These are phyloP conservation scores for Deilephila porcellus DNA, from an alignment of 2,888 invertebrate genomes.

Conservation along the genomic window DNA sequence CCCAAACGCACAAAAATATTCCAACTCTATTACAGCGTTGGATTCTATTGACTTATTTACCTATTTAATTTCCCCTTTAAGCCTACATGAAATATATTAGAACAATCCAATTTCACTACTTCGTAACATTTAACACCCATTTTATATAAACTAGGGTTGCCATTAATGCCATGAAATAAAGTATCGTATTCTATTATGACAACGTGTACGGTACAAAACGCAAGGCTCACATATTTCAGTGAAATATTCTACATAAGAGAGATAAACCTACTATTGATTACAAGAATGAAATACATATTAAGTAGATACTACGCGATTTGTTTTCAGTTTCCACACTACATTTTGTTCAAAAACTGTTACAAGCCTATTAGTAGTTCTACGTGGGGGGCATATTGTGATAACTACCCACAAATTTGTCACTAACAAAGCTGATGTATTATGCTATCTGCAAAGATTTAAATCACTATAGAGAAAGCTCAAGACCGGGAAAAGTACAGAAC, in stretches of 20 bases:
- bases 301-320: not conserved
- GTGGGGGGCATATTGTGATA: not conserved
- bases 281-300: not conserved
- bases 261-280: not conserved
- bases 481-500: not conserved
- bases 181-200: not conserved
- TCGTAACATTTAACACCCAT: conserved; percentile 5
- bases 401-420: not conserved
- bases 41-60: conserved; percentile 18
- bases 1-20: conserved; percentile 23
- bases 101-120: conserved; percentile 12
- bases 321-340: not conserved
- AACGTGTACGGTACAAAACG: not conserved
- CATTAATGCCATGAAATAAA: not conserved
- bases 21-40: conserved; percentile 8
- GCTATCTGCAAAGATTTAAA: not conserved
- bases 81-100: conserved; percentile 12
- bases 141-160: conserved; percentile 2
- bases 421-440: not conserved
- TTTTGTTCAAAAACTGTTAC: not conserved
- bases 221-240: not conserved
- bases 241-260: not conserved
- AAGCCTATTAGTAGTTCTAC: not conserved
- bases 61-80: conserved; percentile 5
- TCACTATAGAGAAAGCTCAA: not conserved